Percentiles rank a stretch among this genome's conserved stretches.
Evolutionary conservation across 2,113 vertebrate genomes (phyloP).

Genomic region (Prinia subflava): DNA sequence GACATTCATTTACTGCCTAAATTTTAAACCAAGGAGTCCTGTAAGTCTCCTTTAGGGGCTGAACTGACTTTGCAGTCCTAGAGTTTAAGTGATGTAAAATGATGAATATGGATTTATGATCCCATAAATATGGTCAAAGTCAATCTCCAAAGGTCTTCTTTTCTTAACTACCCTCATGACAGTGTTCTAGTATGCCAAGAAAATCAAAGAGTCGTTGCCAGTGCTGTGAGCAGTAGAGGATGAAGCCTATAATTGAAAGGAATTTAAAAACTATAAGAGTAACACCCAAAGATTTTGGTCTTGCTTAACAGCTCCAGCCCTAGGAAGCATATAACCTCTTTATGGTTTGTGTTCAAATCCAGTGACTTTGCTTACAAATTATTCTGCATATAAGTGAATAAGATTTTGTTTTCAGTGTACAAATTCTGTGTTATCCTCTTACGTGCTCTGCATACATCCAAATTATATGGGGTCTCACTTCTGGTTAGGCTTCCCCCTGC

Average conservation of each 20-base stretch:
- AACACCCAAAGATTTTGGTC: background rate
- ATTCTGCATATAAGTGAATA: background rate
- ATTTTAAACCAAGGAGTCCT: background rate
- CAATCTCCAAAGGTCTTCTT: background rate
- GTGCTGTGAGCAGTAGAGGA: background rate
- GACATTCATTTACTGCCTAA: background rate
- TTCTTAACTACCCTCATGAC: background rate
- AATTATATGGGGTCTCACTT: background rate
- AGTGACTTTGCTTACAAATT: background rate
- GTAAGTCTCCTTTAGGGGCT: background rate
- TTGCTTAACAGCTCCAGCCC: background rate
- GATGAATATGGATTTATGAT: background rate
- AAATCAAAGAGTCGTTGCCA: background rate
- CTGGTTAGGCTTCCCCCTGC: background rate
- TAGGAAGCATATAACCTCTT: background rate
- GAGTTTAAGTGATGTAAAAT: background rate
- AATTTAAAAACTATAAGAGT: background rate
- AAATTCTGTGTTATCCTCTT: background rate
- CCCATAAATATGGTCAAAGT: background rate
- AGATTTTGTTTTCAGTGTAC: background rate
- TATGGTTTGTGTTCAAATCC: background rate
- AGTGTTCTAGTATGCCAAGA: background rate
- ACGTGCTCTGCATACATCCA: background rate
- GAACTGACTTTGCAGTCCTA: background rate
- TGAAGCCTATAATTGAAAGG: background rate